Percentiles rank a stretch among this genome's conserved stretches.
Conservation (phyloP, 2,888 invertebrate genomes). For the Atrina japonica region DNA sequence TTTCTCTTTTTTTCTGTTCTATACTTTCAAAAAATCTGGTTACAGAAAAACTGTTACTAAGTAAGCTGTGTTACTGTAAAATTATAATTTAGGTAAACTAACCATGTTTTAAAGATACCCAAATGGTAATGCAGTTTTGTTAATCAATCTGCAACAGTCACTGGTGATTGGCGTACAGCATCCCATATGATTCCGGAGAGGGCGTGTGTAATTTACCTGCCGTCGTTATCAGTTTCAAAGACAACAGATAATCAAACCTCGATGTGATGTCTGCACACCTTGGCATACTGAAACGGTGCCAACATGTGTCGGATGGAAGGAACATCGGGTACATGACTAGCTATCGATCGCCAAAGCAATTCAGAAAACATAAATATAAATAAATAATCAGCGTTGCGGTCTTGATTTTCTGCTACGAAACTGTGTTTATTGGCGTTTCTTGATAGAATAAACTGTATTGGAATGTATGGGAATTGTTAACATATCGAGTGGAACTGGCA, state of each 20-base stretch:
- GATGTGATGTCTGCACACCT: constrained; percentile 10
- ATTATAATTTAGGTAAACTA: constrained; percentile 24
- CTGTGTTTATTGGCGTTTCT: no score
- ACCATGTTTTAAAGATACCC: constrained; percentile 48
- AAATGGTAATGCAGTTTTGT: constrained; percentile 44
- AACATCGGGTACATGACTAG: neutral
- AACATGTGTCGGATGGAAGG: neutral
- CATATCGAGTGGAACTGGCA: no score
- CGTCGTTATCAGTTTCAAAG: constrained; percentile 31
- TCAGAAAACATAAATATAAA: constrained; percentile 20
- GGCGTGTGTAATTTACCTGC: constrained; percentile 21
- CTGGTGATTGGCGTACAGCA: constrained; percentile 24
- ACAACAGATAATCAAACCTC: constrained; percentile 21
- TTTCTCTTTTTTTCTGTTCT: neutral
- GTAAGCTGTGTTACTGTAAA: constrained; percentile 17
- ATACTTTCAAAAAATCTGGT: constrained; percentile 1
- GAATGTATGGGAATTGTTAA: no score
- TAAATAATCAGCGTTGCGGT: constrained; percentile 30
- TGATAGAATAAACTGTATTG: no score
- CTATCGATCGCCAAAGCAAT: neutral
- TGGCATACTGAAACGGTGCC: neutral
- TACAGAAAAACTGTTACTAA: no score
- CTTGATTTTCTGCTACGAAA: no score
- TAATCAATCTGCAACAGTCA: constrained; percentile 36
- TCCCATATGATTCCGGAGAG: constrained; percentile 1